Percentiles rank a stretch among this genome's conserved stretches.
Conservation (phyloP, 2,797 vertebrate genomes). For the Philypnodon macrostomus region DNA sequence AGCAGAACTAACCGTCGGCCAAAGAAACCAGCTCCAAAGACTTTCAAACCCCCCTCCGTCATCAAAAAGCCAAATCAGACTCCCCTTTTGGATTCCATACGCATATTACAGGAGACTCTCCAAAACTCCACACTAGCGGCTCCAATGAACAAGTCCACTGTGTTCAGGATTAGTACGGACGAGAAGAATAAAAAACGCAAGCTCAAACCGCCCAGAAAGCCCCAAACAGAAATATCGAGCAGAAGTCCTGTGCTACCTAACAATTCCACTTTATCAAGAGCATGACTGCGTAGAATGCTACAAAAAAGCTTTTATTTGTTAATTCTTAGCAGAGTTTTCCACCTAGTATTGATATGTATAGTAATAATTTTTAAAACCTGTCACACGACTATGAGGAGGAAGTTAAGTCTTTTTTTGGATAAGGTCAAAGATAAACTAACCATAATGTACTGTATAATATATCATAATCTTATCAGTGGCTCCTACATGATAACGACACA, state of each 20-base stretch:
- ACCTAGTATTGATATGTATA: too few relatives aligned
- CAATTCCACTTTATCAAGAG: conserved; percentile 4
- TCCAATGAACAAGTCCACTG: conserved; percentile 13
- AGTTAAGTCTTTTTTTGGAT: too few relatives aligned
- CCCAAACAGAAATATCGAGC: background rate
- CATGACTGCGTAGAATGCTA: background rate
- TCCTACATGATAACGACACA: too few relatives aligned
- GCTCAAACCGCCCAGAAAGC: conserved; percentile 21
- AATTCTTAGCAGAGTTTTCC: too few relatives aligned
- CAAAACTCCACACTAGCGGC: conserved; percentile 6
- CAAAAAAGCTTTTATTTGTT: too few relatives aligned
- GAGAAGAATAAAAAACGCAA: conserved; percentile 11
- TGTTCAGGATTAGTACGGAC: background rate
- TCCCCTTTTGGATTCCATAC: background rate
- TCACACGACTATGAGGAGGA: too few relatives aligned
- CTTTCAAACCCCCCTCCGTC: conserved; percentile 25
- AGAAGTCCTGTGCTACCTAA: background rate
- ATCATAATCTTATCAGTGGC: too few relatives aligned
- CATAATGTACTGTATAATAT: too few relatives aligned
- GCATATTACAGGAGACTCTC: conserved; percentile 13
- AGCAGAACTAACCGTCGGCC: conserved; percentile 44
- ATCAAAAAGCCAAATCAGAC: conserved; percentile 25
- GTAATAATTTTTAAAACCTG: too few relatives aligned
- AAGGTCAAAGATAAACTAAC: too few relatives aligned
- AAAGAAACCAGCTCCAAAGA: conserved; percentile 29